Conservation (phyloP, 2,113 vertebrate species). For the Cyphomyrus plagiostoma region DNA sequence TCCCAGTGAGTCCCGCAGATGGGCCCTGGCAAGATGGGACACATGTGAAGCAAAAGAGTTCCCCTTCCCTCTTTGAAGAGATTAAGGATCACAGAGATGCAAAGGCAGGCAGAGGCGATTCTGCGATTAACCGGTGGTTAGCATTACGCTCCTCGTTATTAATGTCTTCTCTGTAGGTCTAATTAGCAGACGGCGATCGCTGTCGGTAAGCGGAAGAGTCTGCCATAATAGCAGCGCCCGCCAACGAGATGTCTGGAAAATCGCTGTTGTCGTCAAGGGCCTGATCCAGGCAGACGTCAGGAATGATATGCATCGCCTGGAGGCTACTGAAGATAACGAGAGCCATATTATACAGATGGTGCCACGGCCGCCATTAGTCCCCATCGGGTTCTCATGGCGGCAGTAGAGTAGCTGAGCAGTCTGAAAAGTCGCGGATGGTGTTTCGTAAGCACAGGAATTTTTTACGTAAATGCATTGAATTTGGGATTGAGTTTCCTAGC, state of each 20-base stretch:
- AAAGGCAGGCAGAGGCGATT: slow-evolving; percentile 2
- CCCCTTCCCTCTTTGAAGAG: not conserved
- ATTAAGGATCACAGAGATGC: slow-evolving; percentile 16
- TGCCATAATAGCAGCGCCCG: slow-evolving; percentile 24
- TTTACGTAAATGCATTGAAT: not conserved
- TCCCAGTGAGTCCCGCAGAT: not conserved
- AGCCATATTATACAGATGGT: slow-evolving; percentile 63
- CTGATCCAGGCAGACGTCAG: slow-evolving; percentile 49
- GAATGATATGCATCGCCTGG: slow-evolving; percentile 56
- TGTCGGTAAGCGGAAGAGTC: slow-evolving; percentile 26
- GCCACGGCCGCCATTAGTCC: slow-evolving; percentile 4
- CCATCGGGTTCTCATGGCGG: not conserved
- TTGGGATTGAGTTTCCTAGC: not conserved
- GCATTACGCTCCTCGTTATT: slow-evolving; percentile 17
- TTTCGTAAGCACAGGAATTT: not conserved
- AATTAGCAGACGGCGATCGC: slow-evolving; percentile 38
- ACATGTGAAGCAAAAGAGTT: not conserved
- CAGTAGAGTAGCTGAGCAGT: not conserved
- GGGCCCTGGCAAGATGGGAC: not conserved
- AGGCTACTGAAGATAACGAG: slow-evolving; percentile 48
- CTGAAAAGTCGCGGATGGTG: not conserved
- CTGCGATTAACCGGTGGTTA: not conserved
- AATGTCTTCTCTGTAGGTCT: slow-evolving; percentile 31
- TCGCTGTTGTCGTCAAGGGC: slow-evolving; percentile 38
- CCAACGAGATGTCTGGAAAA: slow-evolving; percentile 44